Evolutionary conservation across 64 coral and sea anemone genomes (phyloP), one percentile per base, ranked within the genome.

Genomic region (Pocillopora damicornis): DNA sequence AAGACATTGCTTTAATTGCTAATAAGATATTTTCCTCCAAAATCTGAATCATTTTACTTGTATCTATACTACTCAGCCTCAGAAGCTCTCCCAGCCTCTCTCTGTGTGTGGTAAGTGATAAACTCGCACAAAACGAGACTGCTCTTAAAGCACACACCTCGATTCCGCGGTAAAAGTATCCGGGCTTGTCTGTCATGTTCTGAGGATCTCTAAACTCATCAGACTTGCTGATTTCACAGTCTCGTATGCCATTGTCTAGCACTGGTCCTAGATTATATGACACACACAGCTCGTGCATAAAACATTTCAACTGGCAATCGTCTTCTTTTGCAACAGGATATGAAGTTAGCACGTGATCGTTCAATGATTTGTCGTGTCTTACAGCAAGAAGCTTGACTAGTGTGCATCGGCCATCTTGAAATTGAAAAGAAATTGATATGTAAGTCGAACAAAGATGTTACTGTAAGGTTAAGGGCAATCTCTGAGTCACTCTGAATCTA

Each of bases 121-220:
- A 51, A 7, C 42, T 51, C 42, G 42, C 7, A 51, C 42, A 63
- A 63, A 13, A 63, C 61, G 16, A 63, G 61, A 15, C 61, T 63
- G 1, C 3, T 11, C 1, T 13, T 63, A 13, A 63, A 51, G 5
- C 5, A 36, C 13, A 37, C 17, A 76, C 75, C 75, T 76, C 37
- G 2, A 17, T 45, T 76, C 75, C 75, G 45, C 75, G 75, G 75
- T 76, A 76, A 15, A 76, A 51, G 75, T 76, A 76, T 14, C 13
- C 36, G 9, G 75, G 75, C 75, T 37, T 76, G 37, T 76, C 37
- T 15, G 75, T 76, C 75, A 76, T 38, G 74, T 45, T 76, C 23
- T 76, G 75, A 18, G 75, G 75, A 13, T 76, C 75, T 51, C 75
- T 76, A 38, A 76, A 76, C 75, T 76, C 75, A 76, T 76, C 75